Base-by-base conservation (phyloP, 2,888 invertebrate genomes). In the Trissolcus brochymenae region DNA sequence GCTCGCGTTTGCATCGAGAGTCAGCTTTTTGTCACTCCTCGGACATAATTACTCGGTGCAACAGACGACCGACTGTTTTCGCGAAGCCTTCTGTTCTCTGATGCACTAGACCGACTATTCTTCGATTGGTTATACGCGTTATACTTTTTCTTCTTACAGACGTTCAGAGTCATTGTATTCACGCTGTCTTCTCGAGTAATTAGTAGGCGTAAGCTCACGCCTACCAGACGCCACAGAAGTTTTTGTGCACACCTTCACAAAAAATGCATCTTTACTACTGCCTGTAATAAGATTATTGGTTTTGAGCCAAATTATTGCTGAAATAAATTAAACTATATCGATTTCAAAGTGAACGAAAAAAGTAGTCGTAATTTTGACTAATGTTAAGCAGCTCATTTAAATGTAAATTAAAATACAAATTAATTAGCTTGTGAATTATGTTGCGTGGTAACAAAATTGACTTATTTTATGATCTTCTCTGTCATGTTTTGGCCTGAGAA, bases 141-240 rank as follows among this genome's bases (percentile, higher is more conserved):
- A n/a, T n/a, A 82, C 84, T 88, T 88, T 88, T 87, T 88, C 87
- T 87, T 80, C 79, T 84, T 82, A 81, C 82, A 76, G 70, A 66
- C 71, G 35, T 4, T 25, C 35, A 35, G 60, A 77, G 61, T 68
- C 76, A 66, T 78, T 74, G 76, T 65, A 70, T 76, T 71, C 76
- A 74, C 75, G 78, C 76, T 70, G 83, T 86, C 85, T 84, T 85
- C 84, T 86, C 86, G 84, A 82, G 85, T 89, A 88, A 89, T 89
- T 89, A 89, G 88, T 87, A 88, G 89, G 89, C 88, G 88, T 88
- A 83, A 85, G 83, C 81, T 71, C 79, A 87, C 87, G 88, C 88
- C 88, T 85, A 86, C 87, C 85, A 84, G 86, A 86, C 85, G 84
- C 86, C 83, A 79, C 71, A 57, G 67, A 68, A 76, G 51, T 71